Percentiles rank a stretch among this genome's conserved stretches.
phyloP scores from a whole-genome alignment of 2,113 vertebrate genomes.

The Chloroceryle aenea region DNA sequence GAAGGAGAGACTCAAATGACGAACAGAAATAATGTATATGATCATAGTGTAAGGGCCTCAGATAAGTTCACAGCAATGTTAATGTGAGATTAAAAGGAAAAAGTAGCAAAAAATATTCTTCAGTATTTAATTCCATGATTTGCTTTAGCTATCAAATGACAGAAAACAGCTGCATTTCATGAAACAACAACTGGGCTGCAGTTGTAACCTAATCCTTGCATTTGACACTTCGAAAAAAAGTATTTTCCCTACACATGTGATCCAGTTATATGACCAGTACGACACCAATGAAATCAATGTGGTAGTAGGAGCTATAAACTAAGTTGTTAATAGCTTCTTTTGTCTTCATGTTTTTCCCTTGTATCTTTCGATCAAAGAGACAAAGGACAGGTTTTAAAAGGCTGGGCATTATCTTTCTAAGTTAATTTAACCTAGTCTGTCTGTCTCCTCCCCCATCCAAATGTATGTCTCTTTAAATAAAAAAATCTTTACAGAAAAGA shows the following conservation, averaged over 20 bases:
- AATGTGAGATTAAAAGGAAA: constrained; percentile 48
- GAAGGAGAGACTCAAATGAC: neutral
- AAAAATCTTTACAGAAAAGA: neutral
- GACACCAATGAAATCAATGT: neutral
- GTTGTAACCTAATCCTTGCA: constrained; percentile 65
- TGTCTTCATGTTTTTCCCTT: neutral
- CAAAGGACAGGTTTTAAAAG: neutral
- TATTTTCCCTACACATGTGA: neutral
- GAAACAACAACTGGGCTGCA: constrained; percentile 67
- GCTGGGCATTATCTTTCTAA: neutral
- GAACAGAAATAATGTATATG: neutral
- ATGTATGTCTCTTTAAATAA: neutral
- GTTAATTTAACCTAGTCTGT: neutral
- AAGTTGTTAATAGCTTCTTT: neutral
- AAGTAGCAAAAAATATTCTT: constrained; percentile 44
- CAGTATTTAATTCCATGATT: constrained; percentile 62
- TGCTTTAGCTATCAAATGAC: constrained; percentile 72
- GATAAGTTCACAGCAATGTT: constrained; percentile 16
- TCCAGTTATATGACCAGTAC: constrained; percentile 10
- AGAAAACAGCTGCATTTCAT: constrained; percentile 78
- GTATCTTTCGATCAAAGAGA: neutral
- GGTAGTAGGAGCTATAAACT: neutral
- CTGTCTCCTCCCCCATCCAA: neutral
- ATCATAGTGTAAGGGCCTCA: neutral
- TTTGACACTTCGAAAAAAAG: constrained; percentile 54